Percentiles rank a stretch among this genome's conserved stretches.
These are phyloP conservation scores for Blastobasis lacticolella DNA, from an alignment of 2,888 invertebrate species.

Conservation along the genomic window DNA sequence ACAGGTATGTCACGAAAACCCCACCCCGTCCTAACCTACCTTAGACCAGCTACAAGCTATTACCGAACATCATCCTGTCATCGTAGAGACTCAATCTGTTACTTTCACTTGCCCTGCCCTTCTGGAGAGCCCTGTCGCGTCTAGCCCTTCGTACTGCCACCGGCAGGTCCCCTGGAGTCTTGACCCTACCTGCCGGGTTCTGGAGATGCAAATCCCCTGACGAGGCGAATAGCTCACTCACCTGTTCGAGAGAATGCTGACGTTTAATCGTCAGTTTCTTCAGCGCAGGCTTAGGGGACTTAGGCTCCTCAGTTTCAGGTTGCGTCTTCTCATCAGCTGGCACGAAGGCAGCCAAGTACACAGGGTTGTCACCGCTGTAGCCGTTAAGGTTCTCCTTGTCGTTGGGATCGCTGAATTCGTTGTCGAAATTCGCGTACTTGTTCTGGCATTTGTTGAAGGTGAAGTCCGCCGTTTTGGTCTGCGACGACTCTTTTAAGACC, in stretches of 20 bases:
- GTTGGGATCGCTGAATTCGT: conserved; percentile 63
- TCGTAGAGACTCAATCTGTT: conserved; percentile 90
- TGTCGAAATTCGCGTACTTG: conserved; percentile 63
- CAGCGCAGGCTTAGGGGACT: conserved; percentile 42
- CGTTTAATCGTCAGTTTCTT: conserved; percentile 59
- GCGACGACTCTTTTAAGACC: conserved; percentile 55
- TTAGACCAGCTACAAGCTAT: conserved; percentile 35
- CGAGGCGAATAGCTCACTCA: conserved; percentile 82
- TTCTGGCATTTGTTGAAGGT: conserved; percentile 54
- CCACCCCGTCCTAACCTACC: no score
- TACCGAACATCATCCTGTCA: conserved; percentile 88
- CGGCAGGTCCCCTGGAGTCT: conserved; percentile 88
- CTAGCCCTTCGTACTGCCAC: conserved; percentile 83
- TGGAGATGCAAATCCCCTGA: conserved; percentile 78
- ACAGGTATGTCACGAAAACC: no score
- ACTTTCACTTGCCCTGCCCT: conserved; percentile 60
- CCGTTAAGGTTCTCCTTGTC: conserved; percentile 59
- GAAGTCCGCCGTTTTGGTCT: conserved; percentile 43
- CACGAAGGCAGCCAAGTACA: conserved; percentile 54
- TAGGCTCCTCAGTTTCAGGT: conserved; percentile 18
- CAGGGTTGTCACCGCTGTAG: conserved; percentile 59
- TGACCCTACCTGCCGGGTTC: conserved; percentile 84
- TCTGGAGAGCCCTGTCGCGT: conserved; percentile 74
- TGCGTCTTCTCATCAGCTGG: conserved; percentile 35
- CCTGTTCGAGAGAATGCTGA: conserved; percentile 83